These are phyloP conservation scores for Nyctibius bracteatus DNA, from an alignment of 2,113 vertebrate species.

Conservation along the genomic window DNA sequence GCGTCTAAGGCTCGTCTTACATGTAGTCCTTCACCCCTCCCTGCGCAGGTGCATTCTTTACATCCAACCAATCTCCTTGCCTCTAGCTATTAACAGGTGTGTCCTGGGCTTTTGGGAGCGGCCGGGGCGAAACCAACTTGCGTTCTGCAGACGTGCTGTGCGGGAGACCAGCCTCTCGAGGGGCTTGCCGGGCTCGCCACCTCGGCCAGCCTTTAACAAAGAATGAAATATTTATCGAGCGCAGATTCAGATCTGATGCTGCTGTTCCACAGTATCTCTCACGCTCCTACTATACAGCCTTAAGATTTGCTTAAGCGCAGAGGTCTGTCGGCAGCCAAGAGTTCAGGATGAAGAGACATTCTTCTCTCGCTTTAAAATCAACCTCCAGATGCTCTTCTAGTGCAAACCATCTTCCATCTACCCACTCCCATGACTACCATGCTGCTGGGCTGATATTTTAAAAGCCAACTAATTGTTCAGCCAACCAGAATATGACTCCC, in stretches of 20 bases:
- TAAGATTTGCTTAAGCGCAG: background rate
- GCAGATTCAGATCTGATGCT: background rate
- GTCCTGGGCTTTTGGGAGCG: slow-evolving; percentile 78
- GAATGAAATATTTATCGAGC: background rate
- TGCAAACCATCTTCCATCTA: background rate
- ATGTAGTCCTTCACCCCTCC: slow-evolving; percentile 84
- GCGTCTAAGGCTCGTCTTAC: slow-evolving; percentile 92
- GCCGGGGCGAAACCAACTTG: slow-evolving; percentile 58
- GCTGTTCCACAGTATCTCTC: background rate
- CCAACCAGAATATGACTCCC: background rate
- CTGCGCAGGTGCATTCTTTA: slow-evolving; percentile 92
- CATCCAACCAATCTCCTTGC: slow-evolving; percentile 84
- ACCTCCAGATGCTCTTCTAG: background rate
- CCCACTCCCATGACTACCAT: background rate
- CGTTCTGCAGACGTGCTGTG: slow-evolving; percentile 74
- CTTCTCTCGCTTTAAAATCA: background rate
- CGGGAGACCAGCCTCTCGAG: slow-evolving; percentile 65
- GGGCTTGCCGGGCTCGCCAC: background rate
- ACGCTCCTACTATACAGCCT: background rate
- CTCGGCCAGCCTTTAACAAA: slow-evolving; percentile 5
- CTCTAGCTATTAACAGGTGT: slow-evolving; percentile 87
- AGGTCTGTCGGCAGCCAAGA: background rate
- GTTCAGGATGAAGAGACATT: background rate
- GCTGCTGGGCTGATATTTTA: background rate
- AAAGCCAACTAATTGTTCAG: background rate